Percentiles rank a stretch among this genome's conserved stretches.
phyloP scores from a whole-genome alignment of 1,140 invertebrate genomes.

The Drosophila lowei region DNA sequence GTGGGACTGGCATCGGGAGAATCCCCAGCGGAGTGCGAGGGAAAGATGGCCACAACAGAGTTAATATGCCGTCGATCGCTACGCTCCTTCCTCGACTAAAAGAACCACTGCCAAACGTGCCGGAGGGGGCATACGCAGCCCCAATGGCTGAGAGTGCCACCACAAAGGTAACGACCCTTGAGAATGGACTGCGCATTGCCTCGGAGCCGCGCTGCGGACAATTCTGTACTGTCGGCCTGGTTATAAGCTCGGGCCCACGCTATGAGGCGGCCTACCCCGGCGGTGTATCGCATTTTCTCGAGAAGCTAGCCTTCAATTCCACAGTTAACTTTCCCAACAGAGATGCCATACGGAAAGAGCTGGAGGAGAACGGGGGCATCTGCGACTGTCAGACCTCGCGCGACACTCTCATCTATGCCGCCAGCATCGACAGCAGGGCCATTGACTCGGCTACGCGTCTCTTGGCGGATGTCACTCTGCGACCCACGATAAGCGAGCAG shows the following conservation, averaged over 20 bases:
- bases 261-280: conserved; percentile 97
- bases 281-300: conserved; percentile 98
- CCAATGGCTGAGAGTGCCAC: conserved; percentile 87
- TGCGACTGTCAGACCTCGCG: conserved; percentile 98
- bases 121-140: conserved; percentile 89
- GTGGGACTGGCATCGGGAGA: conserved; percentile 76
- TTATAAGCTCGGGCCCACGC: conserved; percentile 97
- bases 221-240: conserved; percentile 98
- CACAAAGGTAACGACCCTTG: conserved; percentile 92
- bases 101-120: conserved; percentile 89
- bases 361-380: conserved; percentile 98
- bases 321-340: conserved; percentile 90
- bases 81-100: conserved; percentile 90
- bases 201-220: conserved; percentile 98
- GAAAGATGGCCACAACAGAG: conserved; percentile 50
- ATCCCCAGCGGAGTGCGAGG: conserved; percentile 71
- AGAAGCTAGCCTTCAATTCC: conserved; percentile 97
- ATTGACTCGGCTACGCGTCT: conserved; percentile 93
- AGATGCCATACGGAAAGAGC: conserved; percentile 92
- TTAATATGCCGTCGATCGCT: conserved; percentile 84
- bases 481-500: conserved; percentile 91
- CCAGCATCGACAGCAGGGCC: conserved; percentile 94
- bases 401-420: conserved; percentile 98
- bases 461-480: conserved; percentile 94
- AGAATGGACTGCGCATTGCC: conserved; percentile 95